phyloP scores from a whole-genome alignment of 2,797 vertebrate genomes.

The Acanthornis magna region DNA sequence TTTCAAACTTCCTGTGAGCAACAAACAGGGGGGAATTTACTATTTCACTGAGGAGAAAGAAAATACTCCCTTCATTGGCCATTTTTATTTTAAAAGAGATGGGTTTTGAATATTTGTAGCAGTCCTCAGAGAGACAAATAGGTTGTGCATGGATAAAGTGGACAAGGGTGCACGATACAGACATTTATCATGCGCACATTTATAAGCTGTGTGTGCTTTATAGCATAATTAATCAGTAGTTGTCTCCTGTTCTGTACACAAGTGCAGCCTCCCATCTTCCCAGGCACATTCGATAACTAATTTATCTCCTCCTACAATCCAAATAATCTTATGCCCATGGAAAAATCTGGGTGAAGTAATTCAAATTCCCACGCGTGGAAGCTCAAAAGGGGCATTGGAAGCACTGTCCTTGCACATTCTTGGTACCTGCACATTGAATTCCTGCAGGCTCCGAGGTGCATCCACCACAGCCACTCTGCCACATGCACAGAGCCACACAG shows the following conservation, averaged over 20 bases:
- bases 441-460: not conserved
- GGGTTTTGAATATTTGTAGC: not conserved
- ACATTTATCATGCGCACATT: not conserved
- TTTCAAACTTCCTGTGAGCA: not conserved
- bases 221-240: slow-evolving; percentile 1
- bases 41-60: not conserved
- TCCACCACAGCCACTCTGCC: not conserved
- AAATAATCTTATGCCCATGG: not conserved
- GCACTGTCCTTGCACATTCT: fast-evolving
- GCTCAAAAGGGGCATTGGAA: not conserved
- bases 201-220: not conserved
- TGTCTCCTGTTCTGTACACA: not conserved
- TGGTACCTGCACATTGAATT: not conserved
- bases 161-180: not conserved
- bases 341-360: not conserved
- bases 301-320: not conserved
- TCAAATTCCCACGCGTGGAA: fast-evolving
- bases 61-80: not conserved
- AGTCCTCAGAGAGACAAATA: not conserved
- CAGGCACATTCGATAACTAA: not conserved
- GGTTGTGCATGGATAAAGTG: not conserved
- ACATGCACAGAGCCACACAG: not conserved
- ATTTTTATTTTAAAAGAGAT: not conserved
- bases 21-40: not conserved
- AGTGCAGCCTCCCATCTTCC: not conserved